Conservation (phyloP, 1,140 invertebrate genomes). For the Hypsibius dujardini region DNA sequence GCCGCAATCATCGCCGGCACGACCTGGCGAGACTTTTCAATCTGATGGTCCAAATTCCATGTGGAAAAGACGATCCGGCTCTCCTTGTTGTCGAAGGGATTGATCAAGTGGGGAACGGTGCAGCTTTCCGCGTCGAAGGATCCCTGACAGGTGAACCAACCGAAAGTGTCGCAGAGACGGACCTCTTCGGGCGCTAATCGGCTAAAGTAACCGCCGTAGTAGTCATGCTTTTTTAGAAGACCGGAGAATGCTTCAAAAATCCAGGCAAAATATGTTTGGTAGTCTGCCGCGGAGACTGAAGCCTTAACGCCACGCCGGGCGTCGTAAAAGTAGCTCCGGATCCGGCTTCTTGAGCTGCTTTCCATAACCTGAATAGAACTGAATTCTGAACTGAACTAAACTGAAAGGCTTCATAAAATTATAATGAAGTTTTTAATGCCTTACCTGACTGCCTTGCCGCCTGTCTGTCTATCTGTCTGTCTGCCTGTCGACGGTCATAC, state of each 20-base stretch:
- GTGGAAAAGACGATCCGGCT: slow-evolving; percentile 65
- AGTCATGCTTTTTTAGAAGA: slow-evolving; percentile 27
- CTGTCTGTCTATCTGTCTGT: background rate
- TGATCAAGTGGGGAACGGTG: slow-evolving; percentile 47
- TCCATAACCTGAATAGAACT: slow-evolving; percentile 27
- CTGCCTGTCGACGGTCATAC: background rate
- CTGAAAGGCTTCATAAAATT: background rate
- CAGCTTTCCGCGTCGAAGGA: slow-evolving; percentile 48
- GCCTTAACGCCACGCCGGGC: slow-evolving; percentile 24
- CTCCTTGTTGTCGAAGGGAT: slow-evolving; percentile 62
- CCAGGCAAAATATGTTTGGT: slow-evolving; percentile 23
- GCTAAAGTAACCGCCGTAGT: slow-evolving; percentile 28
- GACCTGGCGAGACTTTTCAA: slow-evolving; percentile 43
- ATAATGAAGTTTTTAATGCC: background rate
- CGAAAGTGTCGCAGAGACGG: slow-evolving; percentile 45
- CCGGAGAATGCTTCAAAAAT: slow-evolving; percentile 25
- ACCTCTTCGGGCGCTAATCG: slow-evolving; percentile 24
- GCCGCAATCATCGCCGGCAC: slow-evolving; percentile 40
- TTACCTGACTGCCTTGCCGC: background rate
- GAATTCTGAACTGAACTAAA: background rate
- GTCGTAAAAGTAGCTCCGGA: slow-evolving; percentile 28
- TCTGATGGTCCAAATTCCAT: slow-evolving; percentile 70
- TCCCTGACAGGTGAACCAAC: slow-evolving; percentile 57
- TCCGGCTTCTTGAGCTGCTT: slow-evolving; percentile 28
- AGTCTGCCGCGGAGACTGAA: background rate